Conservation (phyloP, 2,797 vertebrate species). For the Aythya fuligula region DNA sequence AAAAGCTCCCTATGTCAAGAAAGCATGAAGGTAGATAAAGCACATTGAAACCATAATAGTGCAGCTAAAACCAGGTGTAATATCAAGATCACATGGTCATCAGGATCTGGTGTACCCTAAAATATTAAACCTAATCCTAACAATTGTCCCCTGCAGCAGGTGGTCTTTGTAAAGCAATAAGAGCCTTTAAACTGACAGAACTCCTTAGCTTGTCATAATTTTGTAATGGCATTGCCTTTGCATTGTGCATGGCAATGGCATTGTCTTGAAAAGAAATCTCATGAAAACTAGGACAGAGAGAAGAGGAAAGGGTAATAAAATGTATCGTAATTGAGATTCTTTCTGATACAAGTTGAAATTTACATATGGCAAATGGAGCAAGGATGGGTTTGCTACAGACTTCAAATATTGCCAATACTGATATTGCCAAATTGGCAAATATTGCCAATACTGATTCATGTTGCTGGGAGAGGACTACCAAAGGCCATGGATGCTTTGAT, state of each 20-base stretch:
- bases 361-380: not conserved
- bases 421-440: not conserved
- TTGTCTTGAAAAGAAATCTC: not conserved
- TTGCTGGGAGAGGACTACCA: not conserved
- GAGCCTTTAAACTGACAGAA: not conserved
- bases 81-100: not conserved
- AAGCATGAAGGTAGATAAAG: not conserved
- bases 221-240: not conserved
- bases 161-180: not conserved
- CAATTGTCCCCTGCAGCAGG: not conserved
- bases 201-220: not conserved
- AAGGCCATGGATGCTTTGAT: not conserved
- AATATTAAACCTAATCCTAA: slow-evolving; percentile 6
- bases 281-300: not conserved
- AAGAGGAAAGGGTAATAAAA: not conserved
- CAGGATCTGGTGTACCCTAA: not conserved
- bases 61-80: not conserved
- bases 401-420: not conserved
- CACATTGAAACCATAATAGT: not conserved
- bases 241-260: not conserved
- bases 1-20: not conserved
- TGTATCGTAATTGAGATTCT: not conserved
- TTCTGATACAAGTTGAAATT: not conserved
- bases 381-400: not conserved
- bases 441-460: not conserved